Base-by-base conservation (phyloP, 2,113 vertebrate species). In the Plecotus auritus region DNA sequence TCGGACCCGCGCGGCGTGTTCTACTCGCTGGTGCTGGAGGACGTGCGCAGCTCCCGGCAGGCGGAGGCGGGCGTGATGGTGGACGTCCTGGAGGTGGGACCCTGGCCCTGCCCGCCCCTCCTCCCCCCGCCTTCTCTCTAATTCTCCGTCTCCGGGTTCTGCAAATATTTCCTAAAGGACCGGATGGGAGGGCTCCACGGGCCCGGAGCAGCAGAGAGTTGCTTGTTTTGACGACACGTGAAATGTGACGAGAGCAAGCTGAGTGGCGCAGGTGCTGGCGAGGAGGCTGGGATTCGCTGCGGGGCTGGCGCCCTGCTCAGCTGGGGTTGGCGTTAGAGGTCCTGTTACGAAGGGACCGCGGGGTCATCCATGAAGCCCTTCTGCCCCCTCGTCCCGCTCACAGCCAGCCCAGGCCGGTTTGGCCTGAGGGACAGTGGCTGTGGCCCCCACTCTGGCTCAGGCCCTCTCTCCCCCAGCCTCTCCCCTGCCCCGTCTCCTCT, bases 31-130 rank as follows among this genome's bases (percentile, higher is more conserved):
- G 95, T 99, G 42, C 98, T 99, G 97, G 99, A 99, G 97, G 99
- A 99, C 0, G 99, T 99, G 32, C 99, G 99, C 87, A 99, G 99
- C 98, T 99, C 99, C 1, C 99, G 99, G 97, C 99, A 99, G 95
- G 99, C 99, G 0, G 99, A 99, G 96, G 99, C 99, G 96, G 99
- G 98, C 1, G 99, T 99, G 87, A 96, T 99, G 92, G 98, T 99
- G 42, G 99, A 99, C 96, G 98, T 99, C 95, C 98, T 99, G 10
- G 99, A 99, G 99, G 99, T 99, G 97, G 96, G 84, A 1, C 16
- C 8, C 13, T 18, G 14, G 28, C 59, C 4, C 32, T 45, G 8
- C 26, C 42, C 6, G 7, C 8, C 37, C 47, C 17, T 5, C 11
- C 0, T 40, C 11, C 26, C 0, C 20, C 72, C 1, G 20, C 69